Conservation (phyloP, 2,797 vertebrate species). For the Erethizon dorsatum region DNA sequence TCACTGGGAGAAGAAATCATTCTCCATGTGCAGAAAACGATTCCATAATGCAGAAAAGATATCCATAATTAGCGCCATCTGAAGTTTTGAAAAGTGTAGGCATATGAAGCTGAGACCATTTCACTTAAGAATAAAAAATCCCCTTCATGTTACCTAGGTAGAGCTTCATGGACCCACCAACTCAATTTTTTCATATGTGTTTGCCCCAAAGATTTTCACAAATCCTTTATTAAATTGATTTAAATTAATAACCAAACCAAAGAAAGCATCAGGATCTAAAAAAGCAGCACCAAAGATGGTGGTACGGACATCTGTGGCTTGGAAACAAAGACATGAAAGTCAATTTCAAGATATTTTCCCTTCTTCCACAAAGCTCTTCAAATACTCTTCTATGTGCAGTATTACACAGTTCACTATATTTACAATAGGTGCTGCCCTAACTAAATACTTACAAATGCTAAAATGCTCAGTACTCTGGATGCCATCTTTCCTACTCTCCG, state of each 20-base stretch:
- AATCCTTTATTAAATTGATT: neutral
- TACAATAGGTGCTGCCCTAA: neutral
- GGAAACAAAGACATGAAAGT: neutral
- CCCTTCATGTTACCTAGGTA: neutral
- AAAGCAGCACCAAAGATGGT: neutral
- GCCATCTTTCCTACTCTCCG: neutral
- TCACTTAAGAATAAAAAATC: neutral
- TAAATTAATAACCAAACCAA: neutral
- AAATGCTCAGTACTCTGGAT: neutral
- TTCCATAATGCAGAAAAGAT: slow-evolving; percentile 1
- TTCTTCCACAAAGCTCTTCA: neutral
- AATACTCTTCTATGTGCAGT: neutral
- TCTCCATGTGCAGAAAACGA: neutral
- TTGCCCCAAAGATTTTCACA: slow-evolving; percentile 36
- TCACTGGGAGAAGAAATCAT: neutral
- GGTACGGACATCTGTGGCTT: neutral
- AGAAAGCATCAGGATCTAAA: neutral
- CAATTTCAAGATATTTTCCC: neutral
- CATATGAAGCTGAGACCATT: neutral
- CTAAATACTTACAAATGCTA: neutral
- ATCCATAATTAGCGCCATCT: neutral
- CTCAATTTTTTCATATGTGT: neutral
- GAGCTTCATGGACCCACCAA: neutral
- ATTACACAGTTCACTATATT: neutral
- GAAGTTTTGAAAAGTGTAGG: neutral